phyloP scores from a whole-genome alignment of 1,140 invertebrate species.

The Aporrectodea caliginosa region DNA sequence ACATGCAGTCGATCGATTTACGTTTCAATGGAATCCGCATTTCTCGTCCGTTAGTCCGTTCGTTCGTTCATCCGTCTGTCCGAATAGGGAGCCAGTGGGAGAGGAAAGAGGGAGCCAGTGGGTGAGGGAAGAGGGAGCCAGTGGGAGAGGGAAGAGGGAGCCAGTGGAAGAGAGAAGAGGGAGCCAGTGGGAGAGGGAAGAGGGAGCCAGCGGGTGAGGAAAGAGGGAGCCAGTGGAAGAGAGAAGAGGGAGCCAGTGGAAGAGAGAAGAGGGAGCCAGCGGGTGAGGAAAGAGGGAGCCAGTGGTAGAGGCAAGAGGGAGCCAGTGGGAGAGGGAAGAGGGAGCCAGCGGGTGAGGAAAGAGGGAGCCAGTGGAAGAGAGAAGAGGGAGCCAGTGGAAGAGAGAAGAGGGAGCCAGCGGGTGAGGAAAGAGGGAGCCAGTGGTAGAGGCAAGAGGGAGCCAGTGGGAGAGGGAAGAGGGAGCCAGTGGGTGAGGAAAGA shows the following conservation, averaged over 20 bases:
- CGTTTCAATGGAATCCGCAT: too few relatives aligned
- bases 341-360: neutral
- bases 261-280: neutral
- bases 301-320: neutral
- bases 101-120: too few relatives aligned
- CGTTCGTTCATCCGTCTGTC: too few relatives aligned
- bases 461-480: too few relatives aligned
- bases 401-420: neutral
- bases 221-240: neutral
- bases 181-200: neutral
- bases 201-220: neutral
- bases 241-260: neutral
- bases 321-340: neutral
- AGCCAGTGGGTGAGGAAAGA: neutral
- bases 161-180: neutral
- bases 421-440: too few relatives aligned
- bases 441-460: too few relatives aligned
- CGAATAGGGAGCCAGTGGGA: too few relatives aligned
- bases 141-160: neutral
- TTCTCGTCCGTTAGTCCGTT: too few relatives aligned
- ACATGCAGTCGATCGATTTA: too few relatives aligned
- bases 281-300: neutral
- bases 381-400: neutral
- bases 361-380: neutral
- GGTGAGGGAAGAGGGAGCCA: neutral